A percentile compares a stretch with the other conserved stretches of the same genome.
These are phyloP conservation scores for Neotoxoptera formosana DNA, from an alignment of 1,140 invertebrate species.

Conservation along the genomic window DNA sequence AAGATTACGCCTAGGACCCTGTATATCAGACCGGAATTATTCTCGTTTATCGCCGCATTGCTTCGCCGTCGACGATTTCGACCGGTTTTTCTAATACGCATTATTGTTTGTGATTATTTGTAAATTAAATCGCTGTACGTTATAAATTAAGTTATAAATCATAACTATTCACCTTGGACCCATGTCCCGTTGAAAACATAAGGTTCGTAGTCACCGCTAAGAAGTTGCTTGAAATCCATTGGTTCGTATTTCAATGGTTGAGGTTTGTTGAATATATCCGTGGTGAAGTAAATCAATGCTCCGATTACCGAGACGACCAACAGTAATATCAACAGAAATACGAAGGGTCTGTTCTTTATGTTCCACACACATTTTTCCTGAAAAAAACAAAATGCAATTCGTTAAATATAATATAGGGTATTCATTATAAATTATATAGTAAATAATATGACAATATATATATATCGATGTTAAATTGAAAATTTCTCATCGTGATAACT, in stretches of 20 bases:
- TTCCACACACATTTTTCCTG: conserved; percentile 53
- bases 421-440: neutral
- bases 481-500: too few relatives aligned
- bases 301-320: neutral
- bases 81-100: too few relatives aligned
- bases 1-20: too few relatives aligned
- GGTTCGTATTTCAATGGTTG: neutral
- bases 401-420: neutral
- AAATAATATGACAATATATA: too few relatives aligned
- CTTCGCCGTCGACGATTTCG: too few relatives aligned
- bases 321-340: neutral
- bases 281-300: conserved; percentile 17
- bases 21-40: too few relatives aligned
- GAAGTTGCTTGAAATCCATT: conserved; percentile 64
- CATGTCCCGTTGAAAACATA: conserved; percentile 68
- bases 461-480: too few relatives aligned
- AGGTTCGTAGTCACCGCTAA: conserved; percentile 65
- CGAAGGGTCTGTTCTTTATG: conserved; percentile 19
- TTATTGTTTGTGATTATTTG: too few relatives aligned
- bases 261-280: conserved; percentile 17
- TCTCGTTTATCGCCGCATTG: too few relatives aligned
- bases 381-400: neutral
- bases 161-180: conserved; percentile 64
- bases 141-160: too few relatives aligned
- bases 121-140: too few relatives aligned